phyloP scores from a whole-genome alignment of 2,797 vertebrate species.

The Myotis pilosus region DNA sequence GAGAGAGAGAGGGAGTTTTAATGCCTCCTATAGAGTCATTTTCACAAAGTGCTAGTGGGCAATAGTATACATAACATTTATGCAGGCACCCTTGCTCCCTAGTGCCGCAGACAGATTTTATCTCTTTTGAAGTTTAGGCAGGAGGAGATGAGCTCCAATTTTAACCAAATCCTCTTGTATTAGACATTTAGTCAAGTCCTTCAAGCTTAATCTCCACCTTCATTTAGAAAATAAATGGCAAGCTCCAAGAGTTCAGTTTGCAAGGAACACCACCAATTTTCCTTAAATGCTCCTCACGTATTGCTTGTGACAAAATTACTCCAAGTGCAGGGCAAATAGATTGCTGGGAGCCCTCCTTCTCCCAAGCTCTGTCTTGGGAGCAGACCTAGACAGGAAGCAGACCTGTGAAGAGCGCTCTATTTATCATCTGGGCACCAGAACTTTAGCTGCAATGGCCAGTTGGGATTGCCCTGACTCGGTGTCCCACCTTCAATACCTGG shows the following conservation, averaged over 20 bases:
- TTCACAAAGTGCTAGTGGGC: not conserved
- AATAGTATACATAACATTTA: not conserved
- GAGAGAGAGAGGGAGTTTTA: not conserved
- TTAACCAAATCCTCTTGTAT: constrained; percentile 30
- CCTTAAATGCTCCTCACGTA: not conserved
- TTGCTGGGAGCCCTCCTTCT: not conserved
- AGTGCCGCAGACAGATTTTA: not conserved
- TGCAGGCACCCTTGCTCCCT: not conserved
- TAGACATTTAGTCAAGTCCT: constrained; percentile 44
- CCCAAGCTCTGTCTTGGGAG: not conserved
- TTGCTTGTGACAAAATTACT: constrained; percentile 31
- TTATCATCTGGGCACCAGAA: not conserved
- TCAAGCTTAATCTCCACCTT: constrained; percentile 40
- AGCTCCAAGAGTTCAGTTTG: not conserved
- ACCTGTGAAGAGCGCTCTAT: not conserved
- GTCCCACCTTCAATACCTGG: not conserved
- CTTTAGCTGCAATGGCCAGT: not conserved
- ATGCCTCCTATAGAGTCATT: not conserved
- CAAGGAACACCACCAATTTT: not conserved
- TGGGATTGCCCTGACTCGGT: not conserved
- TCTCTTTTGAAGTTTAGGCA: not conserved
- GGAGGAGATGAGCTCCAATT: not conserved
- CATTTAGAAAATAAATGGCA: constrained; percentile 42
- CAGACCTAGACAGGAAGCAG: not conserved
- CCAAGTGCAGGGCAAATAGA: not conserved